phyloP scores from a whole-genome alignment of 2,888 invertebrate genomes.

The Drosophila melanosoma region DNA sequence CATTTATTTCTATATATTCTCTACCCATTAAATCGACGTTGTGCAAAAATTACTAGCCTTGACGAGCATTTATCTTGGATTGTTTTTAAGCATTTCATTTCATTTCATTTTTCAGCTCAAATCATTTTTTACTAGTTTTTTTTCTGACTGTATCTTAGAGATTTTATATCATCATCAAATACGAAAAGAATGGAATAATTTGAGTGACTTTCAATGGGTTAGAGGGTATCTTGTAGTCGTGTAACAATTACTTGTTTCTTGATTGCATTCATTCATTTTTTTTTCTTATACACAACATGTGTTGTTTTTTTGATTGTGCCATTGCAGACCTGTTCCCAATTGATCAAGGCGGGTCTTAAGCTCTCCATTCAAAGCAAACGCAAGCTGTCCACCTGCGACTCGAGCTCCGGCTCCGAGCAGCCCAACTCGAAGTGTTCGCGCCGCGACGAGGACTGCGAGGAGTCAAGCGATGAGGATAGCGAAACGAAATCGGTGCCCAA shows the following conservation, averaged over 20 bases:
- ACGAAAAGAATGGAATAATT: no score
- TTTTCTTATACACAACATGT: neutral
- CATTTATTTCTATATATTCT: slow-evolving; percentile 1
- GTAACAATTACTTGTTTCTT: neutral
- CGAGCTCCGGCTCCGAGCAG: slow-evolving; percentile 85
- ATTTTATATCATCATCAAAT: no score
- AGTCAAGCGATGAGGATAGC: slow-evolving; percentile 87
- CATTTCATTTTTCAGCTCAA: no score
- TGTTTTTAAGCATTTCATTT: no score
- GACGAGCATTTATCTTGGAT: no score
- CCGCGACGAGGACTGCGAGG: slow-evolving; percentile 83
- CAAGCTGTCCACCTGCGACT: slow-evolving; percentile 89
- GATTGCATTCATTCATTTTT: neutral
- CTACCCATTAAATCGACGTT: neutral
- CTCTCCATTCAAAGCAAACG: slow-evolving; percentile 95
- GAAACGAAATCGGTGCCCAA: slow-evolving; percentile 84
- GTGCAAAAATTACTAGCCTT: neutral
- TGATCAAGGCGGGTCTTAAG: slow-evolving; percentile 96
- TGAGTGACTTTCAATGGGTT: neutral
- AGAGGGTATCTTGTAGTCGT: neutral
- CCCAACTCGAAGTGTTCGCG: slow-evolving; percentile 85
- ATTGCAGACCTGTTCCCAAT: slow-evolving; percentile 92
- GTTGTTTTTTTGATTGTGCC: slow-evolving; percentile 35
- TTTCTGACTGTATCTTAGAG: no score
- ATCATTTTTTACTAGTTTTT: no score